These are phyloP conservation scores for Halcyon malimbica DNA, from an alignment of 2,113 vertebrate species.

Conservation along the genomic window DNA sequence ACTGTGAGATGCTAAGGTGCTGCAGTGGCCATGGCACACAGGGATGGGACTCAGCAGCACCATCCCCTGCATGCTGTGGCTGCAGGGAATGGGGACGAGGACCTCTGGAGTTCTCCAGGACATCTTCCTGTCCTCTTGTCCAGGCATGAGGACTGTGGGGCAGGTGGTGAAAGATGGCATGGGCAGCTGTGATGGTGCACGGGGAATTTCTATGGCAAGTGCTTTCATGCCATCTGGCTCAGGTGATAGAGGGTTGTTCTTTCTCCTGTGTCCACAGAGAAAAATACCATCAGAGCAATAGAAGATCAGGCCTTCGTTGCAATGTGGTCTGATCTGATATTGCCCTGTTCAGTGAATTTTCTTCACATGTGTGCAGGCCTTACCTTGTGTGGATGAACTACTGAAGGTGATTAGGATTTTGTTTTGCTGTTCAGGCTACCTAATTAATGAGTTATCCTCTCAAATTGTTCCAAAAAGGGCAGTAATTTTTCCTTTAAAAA, in stretches of 20 bases:
- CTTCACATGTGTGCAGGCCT: background rate
- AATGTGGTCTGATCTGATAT: background rate
- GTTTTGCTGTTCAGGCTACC: background rate
- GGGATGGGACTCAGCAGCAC: background rate
- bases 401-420: background rate
- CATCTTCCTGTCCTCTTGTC: background rate
- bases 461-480: background rate
- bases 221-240: background rate
- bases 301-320: background rate
- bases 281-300: background rate
- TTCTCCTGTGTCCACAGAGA: background rate
- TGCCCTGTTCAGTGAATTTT: background rate
- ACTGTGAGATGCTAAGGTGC: fast-evolving
- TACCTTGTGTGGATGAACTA: background rate
- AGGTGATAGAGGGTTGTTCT: background rate
- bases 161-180: background rate
- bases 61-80: fast-evolving
- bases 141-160: background rate
- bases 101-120: background rate
- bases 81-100: background rate
- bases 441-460: background rate
- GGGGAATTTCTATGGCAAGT: background rate
- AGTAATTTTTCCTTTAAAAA: background rate
- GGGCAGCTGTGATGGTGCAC: background rate
- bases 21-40: background rate